A percentile compares a stretch with the other conserved stretches of the same genome.
phyloP scores from a whole-genome alignment of 2,113 vertebrate genomes.

The Bucco capensis region DNA sequence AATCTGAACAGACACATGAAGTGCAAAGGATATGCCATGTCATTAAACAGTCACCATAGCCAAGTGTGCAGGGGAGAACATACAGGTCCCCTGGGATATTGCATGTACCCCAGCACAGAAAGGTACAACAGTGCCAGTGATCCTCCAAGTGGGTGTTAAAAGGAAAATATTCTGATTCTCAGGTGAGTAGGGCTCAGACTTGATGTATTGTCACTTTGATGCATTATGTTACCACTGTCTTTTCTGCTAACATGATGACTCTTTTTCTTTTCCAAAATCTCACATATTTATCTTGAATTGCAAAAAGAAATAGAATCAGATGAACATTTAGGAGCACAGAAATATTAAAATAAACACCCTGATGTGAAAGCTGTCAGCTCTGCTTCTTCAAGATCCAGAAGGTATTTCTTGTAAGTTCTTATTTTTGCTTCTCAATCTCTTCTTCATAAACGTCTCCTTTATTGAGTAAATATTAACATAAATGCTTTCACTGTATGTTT shows the following conservation, averaged over 20 bases:
- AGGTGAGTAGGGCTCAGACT: background rate
- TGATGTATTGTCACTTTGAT: background rate
- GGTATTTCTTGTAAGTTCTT: background rate
- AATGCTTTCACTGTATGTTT: background rate
- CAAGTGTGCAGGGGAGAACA: fast-evolving
- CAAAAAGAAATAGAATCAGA: background rate
- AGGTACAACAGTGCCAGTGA: fast-evolving
- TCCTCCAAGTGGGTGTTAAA: background rate
- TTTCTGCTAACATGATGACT: background rate
- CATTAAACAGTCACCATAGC: background rate
- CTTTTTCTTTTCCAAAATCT: background rate
- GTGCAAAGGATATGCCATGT: background rate
- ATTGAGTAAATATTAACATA: background rate
- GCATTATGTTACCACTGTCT: background rate
- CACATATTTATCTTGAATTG: background rate
- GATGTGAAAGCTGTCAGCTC: background rate
- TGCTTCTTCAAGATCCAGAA: background rate
- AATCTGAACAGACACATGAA: background rate
- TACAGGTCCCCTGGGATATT: background rate
- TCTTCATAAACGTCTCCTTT: background rate
- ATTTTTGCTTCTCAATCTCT: background rate
- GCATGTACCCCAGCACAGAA: fast-evolving
- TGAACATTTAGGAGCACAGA: background rate
- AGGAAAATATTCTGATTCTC: background rate
- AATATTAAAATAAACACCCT: background rate